Conservation (phyloP, 2,797 vertebrate genomes). For the Rhinella marina region DNA sequence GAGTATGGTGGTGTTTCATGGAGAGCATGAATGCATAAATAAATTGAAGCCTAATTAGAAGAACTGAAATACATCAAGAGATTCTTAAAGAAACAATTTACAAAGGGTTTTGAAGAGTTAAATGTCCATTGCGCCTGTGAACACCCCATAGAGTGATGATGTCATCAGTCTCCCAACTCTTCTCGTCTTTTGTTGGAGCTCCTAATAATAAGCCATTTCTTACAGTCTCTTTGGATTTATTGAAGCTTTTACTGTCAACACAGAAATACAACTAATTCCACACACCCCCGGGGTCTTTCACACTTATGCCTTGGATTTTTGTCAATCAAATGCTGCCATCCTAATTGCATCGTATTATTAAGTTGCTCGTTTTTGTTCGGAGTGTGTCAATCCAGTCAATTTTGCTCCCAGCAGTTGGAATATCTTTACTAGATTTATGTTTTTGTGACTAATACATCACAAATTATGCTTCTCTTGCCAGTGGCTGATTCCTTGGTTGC, state of each 20-base stretch:
- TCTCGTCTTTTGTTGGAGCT: constrained; percentile 20
- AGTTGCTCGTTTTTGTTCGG: background rate
- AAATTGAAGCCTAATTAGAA: constrained; percentile 11
- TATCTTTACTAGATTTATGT: background rate
- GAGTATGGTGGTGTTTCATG: background rate
- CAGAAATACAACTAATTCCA: constrained; percentile 10
- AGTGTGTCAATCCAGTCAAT: background rate
- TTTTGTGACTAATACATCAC: background rate
- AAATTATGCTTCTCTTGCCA: background rate
- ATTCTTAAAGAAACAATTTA: background rate
- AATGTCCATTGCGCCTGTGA: background rate
- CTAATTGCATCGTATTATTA: constrained; percentile 14
- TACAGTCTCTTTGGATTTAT: constrained; percentile 23
- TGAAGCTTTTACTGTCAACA: constrained; percentile 18
- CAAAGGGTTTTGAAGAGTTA: background rate
- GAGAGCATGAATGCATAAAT: constrained; percentile 19
- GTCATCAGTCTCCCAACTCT: constrained; percentile 20
- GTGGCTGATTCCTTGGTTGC: background rate
- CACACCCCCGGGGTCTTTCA: constrained; percentile 13
- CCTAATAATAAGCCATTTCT: constrained; percentile 21
- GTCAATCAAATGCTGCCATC: constrained; percentile 29
- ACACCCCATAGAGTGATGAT: background rate
- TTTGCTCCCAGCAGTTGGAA: background rate
- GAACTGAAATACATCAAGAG: background rate
- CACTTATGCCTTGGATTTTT: constrained; percentile 16